Percentiles rank a stretch among this genome's conserved stretches.
Conservation (phyloP, 2,888 invertebrate species). For the Cactoblastis cactorum region DNA sequence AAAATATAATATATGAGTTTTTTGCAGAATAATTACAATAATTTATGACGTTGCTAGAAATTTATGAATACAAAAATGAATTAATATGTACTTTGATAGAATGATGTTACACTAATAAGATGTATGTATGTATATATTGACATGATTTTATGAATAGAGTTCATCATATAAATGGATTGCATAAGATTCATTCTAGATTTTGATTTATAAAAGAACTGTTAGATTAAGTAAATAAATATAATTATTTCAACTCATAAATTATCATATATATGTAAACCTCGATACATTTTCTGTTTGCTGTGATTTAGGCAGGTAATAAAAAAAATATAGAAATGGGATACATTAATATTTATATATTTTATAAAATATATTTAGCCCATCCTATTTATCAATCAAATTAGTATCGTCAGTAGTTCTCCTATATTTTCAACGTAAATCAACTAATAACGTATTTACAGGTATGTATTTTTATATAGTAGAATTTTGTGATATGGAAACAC, state of each 20-base stretch:
- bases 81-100: too few relatives aligned
- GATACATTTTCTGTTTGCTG: not conserved
- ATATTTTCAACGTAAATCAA: not conserved
- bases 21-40: too few relatives aligned
- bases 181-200: conserved; percentile 1
- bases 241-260: not conserved
- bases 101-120: too few relatives aligned
- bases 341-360: not conserved
- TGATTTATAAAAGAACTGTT: conserved; percentile 11
- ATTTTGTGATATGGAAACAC: not conserved
- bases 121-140: too few relatives aligned
- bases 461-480: conserved; percentile 4
- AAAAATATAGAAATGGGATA: not conserved
- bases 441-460: not conserved
- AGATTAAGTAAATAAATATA: not conserved
- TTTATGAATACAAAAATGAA: not conserved
- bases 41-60: not conserved
- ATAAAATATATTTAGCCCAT: not conserved
- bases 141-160: conserved; percentile 4
- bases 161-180: not conserved
- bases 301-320: not conserved
- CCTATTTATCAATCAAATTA: not conserved
- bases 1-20: too few relatives aligned
- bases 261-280: not conserved
- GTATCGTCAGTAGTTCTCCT: not conserved